Conservation (phyloP, 2,888 invertebrate genomes). For the Epinotia bilunana region DNA sequence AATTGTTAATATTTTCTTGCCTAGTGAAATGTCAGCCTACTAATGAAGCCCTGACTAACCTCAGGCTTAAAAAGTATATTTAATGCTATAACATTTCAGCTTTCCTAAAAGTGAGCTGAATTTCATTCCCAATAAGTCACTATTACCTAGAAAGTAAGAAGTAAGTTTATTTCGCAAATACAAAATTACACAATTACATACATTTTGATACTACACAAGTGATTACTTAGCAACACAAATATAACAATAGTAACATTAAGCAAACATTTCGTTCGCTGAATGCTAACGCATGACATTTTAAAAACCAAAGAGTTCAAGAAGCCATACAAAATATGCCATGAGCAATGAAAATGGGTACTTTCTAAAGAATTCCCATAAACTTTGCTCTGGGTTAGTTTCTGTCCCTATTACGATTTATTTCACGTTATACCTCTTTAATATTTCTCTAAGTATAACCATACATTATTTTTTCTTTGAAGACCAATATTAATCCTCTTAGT, state of each 20-base stretch:
- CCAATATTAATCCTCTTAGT: background rate
- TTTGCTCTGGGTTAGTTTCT: too few species aligned
- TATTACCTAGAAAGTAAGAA: too few species aligned
- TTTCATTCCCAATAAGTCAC: background rate
- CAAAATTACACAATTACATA: too few species aligned
- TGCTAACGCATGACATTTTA: background rate
- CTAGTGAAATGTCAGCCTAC: constrained; percentile 3
- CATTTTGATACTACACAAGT: background rate
- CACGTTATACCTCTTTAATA: background rate
- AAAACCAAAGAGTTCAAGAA: too few species aligned
- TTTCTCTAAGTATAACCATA: background rate
- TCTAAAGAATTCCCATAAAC: too few species aligned
- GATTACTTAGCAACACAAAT: background rate
- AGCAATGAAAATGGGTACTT: too few species aligned
- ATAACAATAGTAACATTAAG: too few species aligned
- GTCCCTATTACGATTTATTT: too few species aligned
- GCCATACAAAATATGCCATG: too few species aligned
- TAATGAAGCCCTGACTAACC: constrained; percentile 4
- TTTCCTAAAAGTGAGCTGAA: background rate
- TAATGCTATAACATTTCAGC: background rate
- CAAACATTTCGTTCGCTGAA: background rate
- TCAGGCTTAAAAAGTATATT: constrained; percentile 9
- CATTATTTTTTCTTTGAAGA: background rate
- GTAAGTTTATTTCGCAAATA: too few species aligned
- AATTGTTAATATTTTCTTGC: background rate